Conservation (phyloP, 2,888 invertebrate species). For the Caenorhabditis sp. region DNA sequence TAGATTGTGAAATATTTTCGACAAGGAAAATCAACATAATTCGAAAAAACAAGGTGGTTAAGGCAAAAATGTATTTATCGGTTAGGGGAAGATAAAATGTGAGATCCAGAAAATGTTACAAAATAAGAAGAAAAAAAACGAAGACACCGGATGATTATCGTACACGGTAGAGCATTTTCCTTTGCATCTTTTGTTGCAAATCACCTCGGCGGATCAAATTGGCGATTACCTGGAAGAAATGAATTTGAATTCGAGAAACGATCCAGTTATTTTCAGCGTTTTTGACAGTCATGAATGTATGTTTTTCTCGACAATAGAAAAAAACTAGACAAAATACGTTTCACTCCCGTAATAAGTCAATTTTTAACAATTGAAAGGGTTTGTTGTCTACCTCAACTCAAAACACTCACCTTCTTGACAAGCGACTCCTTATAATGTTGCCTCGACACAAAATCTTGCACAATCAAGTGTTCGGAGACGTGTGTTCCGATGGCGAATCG, state of each 20-base stretch:
- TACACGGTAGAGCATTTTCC: conserved; percentile 93
- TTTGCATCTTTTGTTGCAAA: conserved; percentile 91
- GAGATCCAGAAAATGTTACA: background rate
- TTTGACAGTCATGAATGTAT: too few relatives aligned
- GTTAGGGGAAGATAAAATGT: background rate
- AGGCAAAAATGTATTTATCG: background rate
- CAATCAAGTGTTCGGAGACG: conserved; percentile 86
- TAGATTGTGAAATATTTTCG: background rate
- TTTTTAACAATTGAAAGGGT: too few relatives aligned
- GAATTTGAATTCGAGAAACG: background rate
- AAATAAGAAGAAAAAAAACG: background rate
- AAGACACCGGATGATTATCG: conserved; percentile 74
- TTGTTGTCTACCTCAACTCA: too few relatives aligned
- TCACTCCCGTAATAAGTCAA: too few relatives aligned
- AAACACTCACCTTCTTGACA: conserved; percentile 77
- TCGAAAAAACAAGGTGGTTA: background rate
- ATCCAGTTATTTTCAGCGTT: too few relatives aligned
- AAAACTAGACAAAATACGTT: too few relatives aligned
- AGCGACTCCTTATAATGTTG: conserved; percentile 84
- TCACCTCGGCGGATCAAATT: conserved; percentile 94
- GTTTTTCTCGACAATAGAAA: too few relatives aligned
- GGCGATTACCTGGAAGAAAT: conserved; percentile 79
- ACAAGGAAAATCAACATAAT: background rate
- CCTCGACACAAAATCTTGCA: conserved; percentile 81
- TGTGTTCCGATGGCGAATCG: conserved; percentile 70